Evolutionary conservation across 2,888 invertebrate genomes (phyloP), one percentile per base, ranked within the genome.

Genomic region (Vannuccia rotundouncinata): DNA sequence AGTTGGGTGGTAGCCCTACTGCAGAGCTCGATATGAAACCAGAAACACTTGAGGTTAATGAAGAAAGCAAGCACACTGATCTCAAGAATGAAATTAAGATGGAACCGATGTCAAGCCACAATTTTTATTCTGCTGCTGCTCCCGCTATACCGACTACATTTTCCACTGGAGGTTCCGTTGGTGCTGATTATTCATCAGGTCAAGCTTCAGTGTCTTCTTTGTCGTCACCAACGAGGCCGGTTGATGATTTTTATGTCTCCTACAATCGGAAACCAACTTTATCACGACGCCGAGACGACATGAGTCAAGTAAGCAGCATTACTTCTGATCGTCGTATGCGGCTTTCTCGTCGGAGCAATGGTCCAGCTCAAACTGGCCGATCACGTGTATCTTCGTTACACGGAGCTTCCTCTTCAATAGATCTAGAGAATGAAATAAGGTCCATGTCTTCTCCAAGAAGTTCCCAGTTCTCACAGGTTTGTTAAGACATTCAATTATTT

Each of bases 361-460:
- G 66, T 5, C 66, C 25, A 13, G 17, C 2, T 66, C 10, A 2
- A 2, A 22, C 10, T 2, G 66, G 66, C 2, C 5, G 66, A n/a
- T 13, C 66, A 13, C 66, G 22, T 13, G 66, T 66, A 22, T 66
- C 66, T 5, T 66, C 66, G 10, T 27, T 66, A 27, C 66, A 66
- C 25, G 66, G 66, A 17, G 45, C 10, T 45, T 45, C 45, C 13
- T 66, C 66, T 13, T 66, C 66, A n/a, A 27, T 22, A 2, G 66
- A 66, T 5, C 10, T 22, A 22, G 66, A 66, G 66, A 66, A 2
- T 5, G 66, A 66, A 27, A 5, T 66, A 2, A 66, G 66, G 25
- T 66, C 66, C 22, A 66, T 66, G 66, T 66, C 66, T 66, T 66
- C 66, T 22, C 66, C 66, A 5, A 5, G 66, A 22, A 66, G 66